Base-by-base conservation (phyloP, 2,888 invertebrate genomes). In the Andrena praecox region DNA sequence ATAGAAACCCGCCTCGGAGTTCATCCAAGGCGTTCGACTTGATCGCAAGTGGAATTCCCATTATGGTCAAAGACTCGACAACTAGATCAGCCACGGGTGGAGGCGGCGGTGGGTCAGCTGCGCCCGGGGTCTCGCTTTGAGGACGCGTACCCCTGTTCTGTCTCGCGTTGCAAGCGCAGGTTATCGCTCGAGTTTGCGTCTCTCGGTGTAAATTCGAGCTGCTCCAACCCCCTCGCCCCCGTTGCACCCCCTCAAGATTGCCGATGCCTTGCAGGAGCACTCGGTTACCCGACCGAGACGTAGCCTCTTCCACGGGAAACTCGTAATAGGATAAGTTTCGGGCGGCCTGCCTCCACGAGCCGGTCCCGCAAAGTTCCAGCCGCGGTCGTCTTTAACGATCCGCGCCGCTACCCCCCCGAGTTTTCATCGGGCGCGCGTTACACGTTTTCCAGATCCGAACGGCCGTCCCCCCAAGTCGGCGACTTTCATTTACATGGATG, bases 281-380 rank as follows among this genome's bases (percentile, higher is more conserved):
- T 69, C 56, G 70, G 62, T 70, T 70, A 56, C 27, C 62, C 56
- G 50, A 68, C 56, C 69, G 69, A 67, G 62, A 42, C 62, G 69
- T 54, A 42, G 67, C 6, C 60, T 50, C 35, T 72, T 54, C 68
- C 29, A 56, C 59, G 59, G 78, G 80, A 85, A 88, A 88, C 89
- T 89, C 88, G 88, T 91, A 91, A 91, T 91, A 89, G 91, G 90
- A 91, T 91, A 91, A 91, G 89, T 91, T 91, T 87, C 79, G 77
- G 69, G 77, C 84, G 76, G 86, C 73, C 84, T 86, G 85, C 73
- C 85, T 89, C 86, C 84, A 83, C 77, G 85, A 89, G 85, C 86
- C 87, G 89, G 87, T 89, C 88, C 85, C 80, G 79, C 87, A 74
- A 90, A 91, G 84, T 90, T 87, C 70, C 70, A 82, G 73, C 62